Evolutionary conservation across 2,888 invertebrate species (phyloP).

Genomic region (Drosophila kuntzei): DNA sequence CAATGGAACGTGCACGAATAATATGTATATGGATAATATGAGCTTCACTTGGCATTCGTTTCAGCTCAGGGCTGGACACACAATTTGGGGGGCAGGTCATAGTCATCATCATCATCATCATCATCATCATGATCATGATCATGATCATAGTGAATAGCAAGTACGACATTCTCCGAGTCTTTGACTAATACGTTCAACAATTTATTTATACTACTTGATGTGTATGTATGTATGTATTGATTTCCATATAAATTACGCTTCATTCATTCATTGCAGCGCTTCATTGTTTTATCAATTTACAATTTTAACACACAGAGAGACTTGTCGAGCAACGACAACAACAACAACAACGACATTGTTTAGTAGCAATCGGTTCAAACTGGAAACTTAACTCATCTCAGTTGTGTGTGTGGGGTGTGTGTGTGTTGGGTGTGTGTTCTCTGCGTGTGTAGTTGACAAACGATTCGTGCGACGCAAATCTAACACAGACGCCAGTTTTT

Average conservation of each 20-base stretch:
- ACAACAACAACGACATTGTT: conserved; percentile 49
- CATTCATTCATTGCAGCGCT: conserved; percentile 72
- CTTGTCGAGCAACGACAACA: conserved; percentile 18
- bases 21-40: conserved; percentile 37
- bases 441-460: conserved; percentile 58
- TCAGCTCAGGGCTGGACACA: conserved; percentile 49
- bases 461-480: conserved; percentile 75
- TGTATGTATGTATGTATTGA: conserved; percentile 66
- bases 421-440: conserved; percentile 33
- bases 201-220: conserved; percentile 18
- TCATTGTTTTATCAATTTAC: conserved; percentile 76
- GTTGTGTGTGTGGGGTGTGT: conserved; percentile 27
- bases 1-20: conserved; percentile 55
- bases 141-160: conserved; percentile 1
- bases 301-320: conserved; percentile 68
- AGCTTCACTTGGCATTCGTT: conserved; percentile 49
- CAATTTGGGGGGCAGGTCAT: conserved; percentile 47
- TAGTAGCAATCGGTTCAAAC: conserved; percentile 73
- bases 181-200: conserved; percentile 20
- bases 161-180: conserved; percentile 19
- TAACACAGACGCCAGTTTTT: conserved; percentile 49
- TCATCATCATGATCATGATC: no score
- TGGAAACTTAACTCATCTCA: conserved; percentile 59
- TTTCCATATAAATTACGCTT: conserved; percentile 75
- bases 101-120: conserved; percentile 1